Percentiles rank a stretch among this genome's conserved stretches.
Evolutionary conservation across 1,140 invertebrate genomes (phyloP).

Genomic region (Drosophila nasuta): DNA sequence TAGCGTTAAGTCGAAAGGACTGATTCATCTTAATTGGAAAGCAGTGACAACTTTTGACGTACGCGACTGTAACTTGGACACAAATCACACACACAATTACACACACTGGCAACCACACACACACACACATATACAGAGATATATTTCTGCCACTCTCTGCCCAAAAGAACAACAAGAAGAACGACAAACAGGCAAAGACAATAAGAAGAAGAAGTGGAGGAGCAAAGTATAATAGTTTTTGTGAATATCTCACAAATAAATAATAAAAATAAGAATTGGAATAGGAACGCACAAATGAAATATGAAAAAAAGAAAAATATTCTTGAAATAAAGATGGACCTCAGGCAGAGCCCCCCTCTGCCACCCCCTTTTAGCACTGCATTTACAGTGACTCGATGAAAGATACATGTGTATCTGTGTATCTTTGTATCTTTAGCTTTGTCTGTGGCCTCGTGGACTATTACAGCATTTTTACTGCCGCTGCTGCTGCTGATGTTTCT

Average conservation of each 20-base stretch:
- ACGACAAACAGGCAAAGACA: conserved; percentile 38
- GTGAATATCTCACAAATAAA: conserved; percentile 52
- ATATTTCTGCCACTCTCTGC: conserved; percentile 65
- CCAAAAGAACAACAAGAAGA: conserved; percentile 53
- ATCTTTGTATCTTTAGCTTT: conserved; percentile 37
- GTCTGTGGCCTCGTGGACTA: conserved; percentile 58
- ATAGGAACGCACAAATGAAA: conserved; percentile 46
- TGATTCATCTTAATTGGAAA: conserved; percentile 9
- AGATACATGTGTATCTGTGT: conserved; percentile 56
- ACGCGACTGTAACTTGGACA: conserved; percentile 55
- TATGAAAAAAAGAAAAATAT: conserved; percentile 62
- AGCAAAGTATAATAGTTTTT: conserved; percentile 64
- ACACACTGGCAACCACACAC: neutral
- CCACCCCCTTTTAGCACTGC: neutral
- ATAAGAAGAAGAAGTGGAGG: conserved; percentile 18
- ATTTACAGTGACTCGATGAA: conserved; percentile 29
- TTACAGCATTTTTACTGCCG: conserved; percentile 75
- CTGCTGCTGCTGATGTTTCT: neutral
- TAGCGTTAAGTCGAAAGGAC: neutral
- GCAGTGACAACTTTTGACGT: conserved; percentile 27
- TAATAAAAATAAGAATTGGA: conserved; percentile 36
- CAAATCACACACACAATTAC: conserved; percentile 16
- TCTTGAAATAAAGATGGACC: conserved; percentile 61
- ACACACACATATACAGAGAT: neutral
- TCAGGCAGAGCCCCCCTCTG: conserved; percentile 23